phyloP scores from a whole-genome alignment of 2,797 vertebrate species.

The Scolopax bukidnonensis region DNA sequence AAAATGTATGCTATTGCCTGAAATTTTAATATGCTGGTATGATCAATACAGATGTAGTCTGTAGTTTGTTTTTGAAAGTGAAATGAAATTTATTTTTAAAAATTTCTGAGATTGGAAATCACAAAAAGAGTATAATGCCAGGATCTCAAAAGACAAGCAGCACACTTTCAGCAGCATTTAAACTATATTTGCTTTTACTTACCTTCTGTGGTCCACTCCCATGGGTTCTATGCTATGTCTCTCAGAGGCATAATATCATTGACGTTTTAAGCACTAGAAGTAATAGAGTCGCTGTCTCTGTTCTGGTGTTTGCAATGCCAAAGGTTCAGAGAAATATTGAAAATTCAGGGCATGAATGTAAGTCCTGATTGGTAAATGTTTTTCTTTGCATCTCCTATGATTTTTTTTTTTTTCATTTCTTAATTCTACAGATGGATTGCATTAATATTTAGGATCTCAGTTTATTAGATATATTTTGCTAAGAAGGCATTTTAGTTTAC shows the following conservation, averaged over 20 bases:
- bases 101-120: neutral
- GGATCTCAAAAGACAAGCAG: neutral
- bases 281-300: neutral
- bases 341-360: slow-evolving; percentile 24
- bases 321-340: neutral
- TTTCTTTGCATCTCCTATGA: neutral
- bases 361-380: neutral
- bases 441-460: slow-evolving; percentile 47
- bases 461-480: slow-evolving; percentile 63
- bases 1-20: neutral
- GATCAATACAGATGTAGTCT: neutral
- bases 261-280: neutral
- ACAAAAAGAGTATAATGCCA: neutral
- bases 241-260: slow-evolving; percentile 15
- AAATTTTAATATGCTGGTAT: neutral
- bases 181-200: slow-evolving; percentile 30
- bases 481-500: slow-evolving; percentile 32
- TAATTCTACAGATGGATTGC: neutral
- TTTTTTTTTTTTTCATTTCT: neutral
- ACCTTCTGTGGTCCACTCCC: neutral
- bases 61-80: neutral
- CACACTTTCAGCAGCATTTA: neutral
- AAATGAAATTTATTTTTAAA: neutral
- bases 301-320: slow-evolving; percentile 13
- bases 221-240: neutral